Evolutionary conservation across 2,797 vertebrate genomes (phyloP), one percentile per base, ranked within the genome.

Genomic region (Ptychadena robeensis): DNA sequence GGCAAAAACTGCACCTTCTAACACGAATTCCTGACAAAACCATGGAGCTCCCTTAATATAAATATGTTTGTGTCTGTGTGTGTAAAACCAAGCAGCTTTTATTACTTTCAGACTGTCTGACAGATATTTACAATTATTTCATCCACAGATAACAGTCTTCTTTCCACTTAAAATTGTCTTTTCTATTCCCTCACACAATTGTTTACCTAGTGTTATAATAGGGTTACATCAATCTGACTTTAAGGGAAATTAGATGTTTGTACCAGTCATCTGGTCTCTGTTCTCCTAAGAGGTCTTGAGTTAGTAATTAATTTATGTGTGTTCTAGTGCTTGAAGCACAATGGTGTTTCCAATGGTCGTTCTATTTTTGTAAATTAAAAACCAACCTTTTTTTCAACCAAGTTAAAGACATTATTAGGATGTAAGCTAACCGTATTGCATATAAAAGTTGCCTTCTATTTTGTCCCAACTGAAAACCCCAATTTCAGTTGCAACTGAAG

Each of bases 11-110:
- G 48, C 71, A 81, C 71, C 65, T 75, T 76, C 44, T 75, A 22
- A 75, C 27, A 70, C 65, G 7, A 84, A 79, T 63, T 83, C 71
- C 77, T 69, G 65, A 80, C 57, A 65, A 30, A 65, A 76, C n/a
- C 71, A 74, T 28, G 61, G 31, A 65, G 32, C 80, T 70, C 73
- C 65, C 72, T 82, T 70, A 32, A 15, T 40, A 59, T 4, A 68
- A 81, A 74, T 74, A 74, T 34, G 31, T 35, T 34, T 35, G 57
- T 27, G 57, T 27, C 22, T 37, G 30, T 63, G 25, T 53, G 57
- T 57, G 25, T 31, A 9, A 63, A 27, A 28, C 34, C 18, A 59
- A 63, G 18, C 48, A 31, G 28, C 38, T 44, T 28, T 64, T 28
- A 72, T 30, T 22, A 27, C n/a, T 44, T 40, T 6, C 12, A 53